Evolutionary conservation across 2,797 vertebrate species (phyloP), one percentile per base, ranked within the genome.

Genomic region (Setipinna tenuifilis): DNA sequence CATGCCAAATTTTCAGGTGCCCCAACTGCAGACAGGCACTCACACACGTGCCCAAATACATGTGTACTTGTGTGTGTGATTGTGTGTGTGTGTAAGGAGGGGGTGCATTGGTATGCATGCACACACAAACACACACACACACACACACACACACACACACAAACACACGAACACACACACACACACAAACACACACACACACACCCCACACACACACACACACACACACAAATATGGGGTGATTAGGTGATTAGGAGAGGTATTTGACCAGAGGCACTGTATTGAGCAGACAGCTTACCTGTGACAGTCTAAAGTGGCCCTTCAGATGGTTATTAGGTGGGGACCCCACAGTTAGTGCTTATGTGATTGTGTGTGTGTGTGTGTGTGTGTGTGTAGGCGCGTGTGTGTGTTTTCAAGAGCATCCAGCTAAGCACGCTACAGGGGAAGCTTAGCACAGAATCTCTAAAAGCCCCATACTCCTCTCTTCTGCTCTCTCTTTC

Each of bases 211-310:
- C 48, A 82, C 81, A 31, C 81, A 57, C 46, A 23, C 46, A 82
- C 46, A 17, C 48, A 57, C 25, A 61, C 28, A 31, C 17, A 61
- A 23, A n/a, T 19, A 21, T 1, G 28, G 28, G 46, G 28, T n/a
- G 68, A 83, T 88, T 85, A 81, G 48, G 71, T 54, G 31, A 12
- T 82, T 83, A 48, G 58, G 81, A 86, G 71, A 81, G 21, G 58
- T 87, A 61, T 85, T 85, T 85, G 78, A 44, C 57, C 58, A 84
- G 25, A 88, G 80, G 62, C 83, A 59, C 2, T 21, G 78, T 82
- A 84, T 78, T 80, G 82, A 84, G 61, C 83, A 48, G 71, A 59
- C 3, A 84, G 62, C 61, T 88, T 82, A 75, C 68, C 68, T 75
- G 28, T 75, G 68, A 75, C 68, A 75, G 31, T 35, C 31, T 75